Conservation (phyloP, 2,113 vertebrate genomes). For the Rhynchomys soricoides region DNA sequence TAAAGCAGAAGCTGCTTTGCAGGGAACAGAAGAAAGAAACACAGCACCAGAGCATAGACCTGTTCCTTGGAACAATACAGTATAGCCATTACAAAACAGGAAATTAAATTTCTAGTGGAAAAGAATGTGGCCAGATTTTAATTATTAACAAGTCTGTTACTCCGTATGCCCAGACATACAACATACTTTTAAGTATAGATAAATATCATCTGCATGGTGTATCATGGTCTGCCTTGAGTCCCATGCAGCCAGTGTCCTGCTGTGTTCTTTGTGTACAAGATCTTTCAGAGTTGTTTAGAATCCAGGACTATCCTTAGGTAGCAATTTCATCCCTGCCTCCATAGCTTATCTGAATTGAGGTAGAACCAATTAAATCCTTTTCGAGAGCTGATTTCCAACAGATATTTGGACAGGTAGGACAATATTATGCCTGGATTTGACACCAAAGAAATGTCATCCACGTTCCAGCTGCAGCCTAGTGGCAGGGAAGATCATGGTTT, state of each 20-base stretch:
- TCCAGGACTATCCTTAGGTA: not conserved
- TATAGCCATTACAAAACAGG: not conserved
- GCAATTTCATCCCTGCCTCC: slow-evolving; percentile 37
- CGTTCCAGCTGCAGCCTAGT: slow-evolving; percentile 67
- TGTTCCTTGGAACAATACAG: not conserved
- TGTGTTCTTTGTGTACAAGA: not conserved
- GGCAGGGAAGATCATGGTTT: slow-evolving; percentile 72
- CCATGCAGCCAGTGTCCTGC: rapidly evolving
- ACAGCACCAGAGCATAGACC: not conserved
- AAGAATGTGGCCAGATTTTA: not conserved
- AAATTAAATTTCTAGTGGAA: not conserved
- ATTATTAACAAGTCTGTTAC: not conserved
- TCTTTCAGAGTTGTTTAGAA: not conserved
- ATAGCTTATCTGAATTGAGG: slow-evolving; percentile 60
- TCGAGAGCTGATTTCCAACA: slow-evolving; percentile 73
- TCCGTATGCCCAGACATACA: not conserved
- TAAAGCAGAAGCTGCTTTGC: not conserved
- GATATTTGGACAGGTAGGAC: slow-evolving; percentile 72
- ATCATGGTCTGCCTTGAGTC: not conserved
- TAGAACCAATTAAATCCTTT: slow-evolving; percentile 74
- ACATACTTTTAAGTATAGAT: rapidly evolving
- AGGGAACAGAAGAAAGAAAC: not conserved
- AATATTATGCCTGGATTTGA: slow-evolving; percentile 62
- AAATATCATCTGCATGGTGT: rapidly evolving
- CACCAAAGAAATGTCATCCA: slow-evolving; percentile 76